A percentile compares a stretch with the other conserved stretches of the same genome.
Conservation (phyloP, 2,888 invertebrate species). For the Tanypteryx hageni region DNA sequence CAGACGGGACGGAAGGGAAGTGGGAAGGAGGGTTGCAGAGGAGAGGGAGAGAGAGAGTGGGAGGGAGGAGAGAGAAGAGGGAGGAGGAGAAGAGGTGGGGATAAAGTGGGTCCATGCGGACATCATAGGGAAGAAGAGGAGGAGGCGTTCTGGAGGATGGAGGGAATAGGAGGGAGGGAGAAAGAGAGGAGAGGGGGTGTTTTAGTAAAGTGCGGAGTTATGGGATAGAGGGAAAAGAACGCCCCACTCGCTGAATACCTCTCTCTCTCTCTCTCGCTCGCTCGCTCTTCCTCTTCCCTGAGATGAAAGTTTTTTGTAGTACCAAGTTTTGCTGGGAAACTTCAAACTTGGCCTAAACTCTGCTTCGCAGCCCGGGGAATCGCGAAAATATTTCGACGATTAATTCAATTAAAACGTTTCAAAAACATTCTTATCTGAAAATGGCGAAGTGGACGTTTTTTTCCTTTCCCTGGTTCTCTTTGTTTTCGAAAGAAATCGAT, state of each 20-base stretch:
- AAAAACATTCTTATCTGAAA: no score
- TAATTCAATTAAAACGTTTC: neutral
- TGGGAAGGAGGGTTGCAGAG: neutral
- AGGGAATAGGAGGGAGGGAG: neutral
- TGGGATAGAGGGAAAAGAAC: neutral
- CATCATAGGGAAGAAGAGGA: slow-evolving; percentile 8
- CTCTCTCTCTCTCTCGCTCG: neutral
- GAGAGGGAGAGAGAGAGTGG: neutral
- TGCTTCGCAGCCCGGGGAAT: neutral
- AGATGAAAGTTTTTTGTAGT: neutral
- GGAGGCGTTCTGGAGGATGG: neutral
- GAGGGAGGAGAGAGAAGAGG: neutral
- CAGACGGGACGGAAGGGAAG: slow-evolving; percentile 33
- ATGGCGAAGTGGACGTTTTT: no score
- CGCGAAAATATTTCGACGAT: slow-evolving; percentile 38
- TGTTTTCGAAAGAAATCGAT: no score
- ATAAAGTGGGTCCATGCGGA: slow-evolving; percentile 41
- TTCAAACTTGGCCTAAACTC: slow-evolving; percentile 11
- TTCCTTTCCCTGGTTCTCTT: no score
- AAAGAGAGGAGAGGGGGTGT: neutral
- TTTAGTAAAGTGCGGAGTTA: slow-evolving; percentile 32
- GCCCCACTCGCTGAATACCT: neutral
- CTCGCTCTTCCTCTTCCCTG: neutral
- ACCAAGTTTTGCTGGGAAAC: neutral
- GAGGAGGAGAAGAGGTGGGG: neutral